phyloP scores from a whole-genome alignment of 1,140 invertebrate species.

The Eumaeus atala region DNA sequence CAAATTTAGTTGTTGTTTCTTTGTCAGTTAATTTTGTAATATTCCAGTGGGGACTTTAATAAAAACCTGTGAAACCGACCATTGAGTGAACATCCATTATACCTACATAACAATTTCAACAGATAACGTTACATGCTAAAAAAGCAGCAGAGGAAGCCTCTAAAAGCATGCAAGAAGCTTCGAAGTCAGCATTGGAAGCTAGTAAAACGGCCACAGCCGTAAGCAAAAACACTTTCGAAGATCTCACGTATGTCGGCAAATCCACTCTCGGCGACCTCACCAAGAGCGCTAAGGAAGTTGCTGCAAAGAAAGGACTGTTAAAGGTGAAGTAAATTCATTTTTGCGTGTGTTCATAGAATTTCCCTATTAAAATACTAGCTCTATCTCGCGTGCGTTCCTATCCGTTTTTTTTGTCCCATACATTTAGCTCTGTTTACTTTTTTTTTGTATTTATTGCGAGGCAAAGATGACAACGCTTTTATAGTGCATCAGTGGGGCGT shows the following conservation, averaged over 20 bases:
- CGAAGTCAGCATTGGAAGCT: constrained; percentile 88
- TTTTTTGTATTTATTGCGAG: too few species aligned
- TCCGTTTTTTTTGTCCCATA: too few species aligned
- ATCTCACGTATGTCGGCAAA: constrained; percentile 90
- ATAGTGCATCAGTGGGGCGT: too few species aligned
- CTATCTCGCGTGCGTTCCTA: too few species aligned
- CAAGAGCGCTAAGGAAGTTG: constrained; percentile 91
- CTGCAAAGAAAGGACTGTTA: constrained; percentile 87
- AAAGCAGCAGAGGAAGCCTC: constrained; percentile 90
- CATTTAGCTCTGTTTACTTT: too few species aligned
- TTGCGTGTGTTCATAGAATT: background rate
- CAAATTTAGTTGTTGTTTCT: too few species aligned
- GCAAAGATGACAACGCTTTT: too few species aligned
- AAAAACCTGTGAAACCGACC: too few species aligned
- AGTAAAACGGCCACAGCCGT: constrained; percentile 90
- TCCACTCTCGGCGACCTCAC: constrained; percentile 91
- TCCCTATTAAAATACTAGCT: background rate
- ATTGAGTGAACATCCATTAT: too few species aligned
- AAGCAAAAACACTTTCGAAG: constrained; percentile 91
- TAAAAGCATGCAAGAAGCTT: constrained; percentile 86
- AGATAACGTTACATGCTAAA: constrained; percentile 91
- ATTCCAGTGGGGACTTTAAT: too few species aligned
- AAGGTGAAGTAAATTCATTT: constrained; percentile 74
- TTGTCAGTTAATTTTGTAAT: too few species aligned
- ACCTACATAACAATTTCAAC: constrained; percentile 17